Evolutionary conservation across 2,113 vertebrate genomes (phyloP).

Genomic region (Percina caprodes): DNA sequence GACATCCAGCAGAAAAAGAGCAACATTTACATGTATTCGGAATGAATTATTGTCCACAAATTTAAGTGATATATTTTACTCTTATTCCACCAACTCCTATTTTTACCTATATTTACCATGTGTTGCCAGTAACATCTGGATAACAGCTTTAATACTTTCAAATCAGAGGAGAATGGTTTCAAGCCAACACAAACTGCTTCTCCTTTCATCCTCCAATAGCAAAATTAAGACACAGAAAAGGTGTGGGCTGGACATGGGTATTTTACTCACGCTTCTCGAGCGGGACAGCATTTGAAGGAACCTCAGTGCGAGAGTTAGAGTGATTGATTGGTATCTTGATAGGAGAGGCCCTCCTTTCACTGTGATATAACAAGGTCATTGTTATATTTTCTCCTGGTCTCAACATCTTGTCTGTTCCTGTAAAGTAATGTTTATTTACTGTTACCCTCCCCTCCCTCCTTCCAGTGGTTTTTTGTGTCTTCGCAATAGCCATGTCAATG

Average conservation of each 20-base stretch:
- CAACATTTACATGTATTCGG: background rate
- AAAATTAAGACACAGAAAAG: background rate
- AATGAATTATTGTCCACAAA: too few species aligned
- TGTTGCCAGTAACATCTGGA: background rate
- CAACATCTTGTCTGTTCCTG: too few species aligned
- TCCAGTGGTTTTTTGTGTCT: too few species aligned
- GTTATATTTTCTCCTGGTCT: too few species aligned
- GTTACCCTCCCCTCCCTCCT: too few species aligned
- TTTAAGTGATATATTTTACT: too few species aligned
- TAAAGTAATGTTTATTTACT: too few species aligned
- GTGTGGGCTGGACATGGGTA: background rate
- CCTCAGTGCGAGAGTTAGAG: background rate
- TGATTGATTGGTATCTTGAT: too few species aligned
- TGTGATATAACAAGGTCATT: background rate
- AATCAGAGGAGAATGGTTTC: background rate
- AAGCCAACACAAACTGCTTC: background rate
- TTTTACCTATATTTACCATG: too few species aligned
- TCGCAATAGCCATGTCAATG: too few species aligned
- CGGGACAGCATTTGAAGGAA: background rate
- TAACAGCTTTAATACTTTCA: background rate
- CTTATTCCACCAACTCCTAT: too few species aligned
- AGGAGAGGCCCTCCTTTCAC: too few species aligned
- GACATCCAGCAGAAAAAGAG: background rate
- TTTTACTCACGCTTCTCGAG: background rate
- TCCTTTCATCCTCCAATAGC: background rate